Conservation (phyloP, 2,888 invertebrate species). For the Standfussiana lucernea region DNA sequence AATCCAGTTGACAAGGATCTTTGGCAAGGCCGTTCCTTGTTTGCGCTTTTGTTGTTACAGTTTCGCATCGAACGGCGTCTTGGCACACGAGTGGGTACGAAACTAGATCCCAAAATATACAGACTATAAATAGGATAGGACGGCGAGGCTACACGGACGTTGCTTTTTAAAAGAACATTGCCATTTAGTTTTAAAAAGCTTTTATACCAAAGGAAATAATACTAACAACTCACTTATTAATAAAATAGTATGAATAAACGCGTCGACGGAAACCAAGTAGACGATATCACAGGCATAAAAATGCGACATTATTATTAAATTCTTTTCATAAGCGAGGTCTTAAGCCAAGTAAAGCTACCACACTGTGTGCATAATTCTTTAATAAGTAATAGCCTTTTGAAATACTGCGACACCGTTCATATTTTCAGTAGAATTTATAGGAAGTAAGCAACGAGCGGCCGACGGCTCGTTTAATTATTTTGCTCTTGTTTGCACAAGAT, state of each 20-base stretch:
- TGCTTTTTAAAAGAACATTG: conserved; percentile 66
- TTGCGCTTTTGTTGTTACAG: conserved; percentile 63
- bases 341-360: conserved; percentile 74
- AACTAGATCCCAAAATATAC: conserved; percentile 40
- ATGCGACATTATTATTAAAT: conserved; percentile 76
- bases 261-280: conserved; percentile 57
- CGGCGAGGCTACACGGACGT: conserved; percentile 73
- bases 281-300: conserved; percentile 72
- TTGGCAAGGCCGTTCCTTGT: conserved; percentile 75
- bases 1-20: conserved; percentile 80
- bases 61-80: conserved; percentile 54
- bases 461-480: conserved; percentile 82
- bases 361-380: conserved; percentile 83
- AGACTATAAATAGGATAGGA: conserved; percentile 10
- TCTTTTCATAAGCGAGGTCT: conserved; percentile 74
- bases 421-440: conserved; percentile 82
- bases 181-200: conserved; percentile 19
- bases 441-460: conserved; percentile 75
- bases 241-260: conserved; percentile 56
- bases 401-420: conserved; percentile 81
- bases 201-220: conserved; percentile 33
- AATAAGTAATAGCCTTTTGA: conserved; percentile 83
- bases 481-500: conserved; percentile 84
- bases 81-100: conserved; percentile 43
- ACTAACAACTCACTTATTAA: conserved; percentile 43